These are phyloP conservation scores for Erethizon dorsatum DNA, from an alignment of 2,797 vertebrate genomes.

Conservation along the genomic window DNA sequence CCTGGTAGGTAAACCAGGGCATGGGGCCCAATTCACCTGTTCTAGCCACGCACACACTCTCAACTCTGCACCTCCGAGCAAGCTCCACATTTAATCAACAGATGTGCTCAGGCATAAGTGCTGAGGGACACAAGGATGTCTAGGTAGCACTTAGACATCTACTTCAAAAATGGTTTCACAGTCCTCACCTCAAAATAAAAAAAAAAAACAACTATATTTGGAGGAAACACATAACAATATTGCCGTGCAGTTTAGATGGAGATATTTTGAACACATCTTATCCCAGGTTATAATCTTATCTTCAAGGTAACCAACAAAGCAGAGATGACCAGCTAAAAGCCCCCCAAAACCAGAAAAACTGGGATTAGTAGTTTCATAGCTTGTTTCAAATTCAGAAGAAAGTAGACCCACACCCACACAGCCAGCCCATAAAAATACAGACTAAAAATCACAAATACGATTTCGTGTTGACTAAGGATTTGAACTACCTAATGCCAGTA, in stretches of 20 bases:
- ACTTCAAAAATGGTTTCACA: not conserved
- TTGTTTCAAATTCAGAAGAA: conserved; percentile 30
- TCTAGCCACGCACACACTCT: not conserved
- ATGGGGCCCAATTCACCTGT: not conserved
- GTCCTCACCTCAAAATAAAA: not conserved
- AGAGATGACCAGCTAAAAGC: not conserved
- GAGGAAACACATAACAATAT: not conserved
- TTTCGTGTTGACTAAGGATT: conserved; percentile 23
- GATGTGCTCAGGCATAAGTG: not conserved
- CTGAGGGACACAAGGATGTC: not conserved
- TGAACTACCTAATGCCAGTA: conserved; percentile 17
- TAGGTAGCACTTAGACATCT: not conserved
- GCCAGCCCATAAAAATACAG: not conserved
- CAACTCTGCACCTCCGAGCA: not conserved
- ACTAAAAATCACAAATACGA: not conserved
- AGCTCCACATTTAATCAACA: conserved; percentile 8
- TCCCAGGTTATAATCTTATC: not conserved
- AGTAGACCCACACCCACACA: not conserved
- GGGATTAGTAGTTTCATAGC: not conserved
- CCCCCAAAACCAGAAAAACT: not conserved
- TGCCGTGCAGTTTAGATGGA: not conserved
- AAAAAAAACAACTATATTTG: not conserved
- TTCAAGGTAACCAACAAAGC: conserved; percentile 11
- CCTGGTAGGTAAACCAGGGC: not conserved
- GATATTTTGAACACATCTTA: conserved; percentile 23